Evolutionary conservation across 2,888 invertebrate species (phyloP).

Genomic region (Steinernema carpocapsae): DNA sequence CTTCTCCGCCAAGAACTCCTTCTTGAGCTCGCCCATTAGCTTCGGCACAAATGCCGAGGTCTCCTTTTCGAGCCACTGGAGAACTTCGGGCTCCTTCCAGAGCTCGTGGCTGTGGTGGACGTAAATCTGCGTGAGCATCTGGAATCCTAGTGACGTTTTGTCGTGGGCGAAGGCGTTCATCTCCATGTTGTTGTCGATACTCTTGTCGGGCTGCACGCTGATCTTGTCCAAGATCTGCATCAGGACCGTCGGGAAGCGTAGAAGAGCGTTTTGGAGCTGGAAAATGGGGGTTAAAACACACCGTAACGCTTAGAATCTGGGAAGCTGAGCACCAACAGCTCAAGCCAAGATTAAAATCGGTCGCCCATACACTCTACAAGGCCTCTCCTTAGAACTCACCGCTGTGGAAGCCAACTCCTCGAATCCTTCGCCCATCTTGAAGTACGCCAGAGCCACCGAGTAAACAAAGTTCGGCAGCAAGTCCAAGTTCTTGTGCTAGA

Average conservation of each 20-base stretch:
- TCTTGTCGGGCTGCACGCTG: constrained; percentile 53
- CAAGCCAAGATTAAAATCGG: not conserved
- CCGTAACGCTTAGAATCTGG: not conserved
- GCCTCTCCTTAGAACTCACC: too few relatives aligned
- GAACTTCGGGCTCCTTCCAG: constrained; percentile 79
- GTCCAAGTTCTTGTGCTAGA: constrained; percentile 76
- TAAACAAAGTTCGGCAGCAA: constrained; percentile 87
- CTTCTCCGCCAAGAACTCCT: constrained; percentile 43
- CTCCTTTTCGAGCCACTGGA: constrained; percentile 80
- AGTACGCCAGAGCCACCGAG: constrained; percentile 79
- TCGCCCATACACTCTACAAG: too few relatives aligned
- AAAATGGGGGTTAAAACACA: not conserved
- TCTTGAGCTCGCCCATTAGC: constrained; percentile 26
- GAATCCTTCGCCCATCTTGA: constrained; percentile 42
- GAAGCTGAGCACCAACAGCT: not conserved
- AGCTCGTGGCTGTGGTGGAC: constrained; percentile 77
- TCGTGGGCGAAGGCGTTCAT: constrained; percentile 45
- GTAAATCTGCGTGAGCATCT: constrained; percentile 79
- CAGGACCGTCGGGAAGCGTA: constrained; percentile 83
- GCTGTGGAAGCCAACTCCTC: not conserved
- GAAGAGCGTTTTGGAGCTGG: constrained; percentile 74
- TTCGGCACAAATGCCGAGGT: constrained; percentile 43
- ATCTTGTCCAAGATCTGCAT: constrained; percentile 75
- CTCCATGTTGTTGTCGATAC: constrained; percentile 50
- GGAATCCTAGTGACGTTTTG: constrained; percentile 72